Evolutionary conservation across 2,888 invertebrate genomes (phyloP), one percentile per base, ranked within the genome.

Genomic region (Lampropteryx suffumata): DNA sequence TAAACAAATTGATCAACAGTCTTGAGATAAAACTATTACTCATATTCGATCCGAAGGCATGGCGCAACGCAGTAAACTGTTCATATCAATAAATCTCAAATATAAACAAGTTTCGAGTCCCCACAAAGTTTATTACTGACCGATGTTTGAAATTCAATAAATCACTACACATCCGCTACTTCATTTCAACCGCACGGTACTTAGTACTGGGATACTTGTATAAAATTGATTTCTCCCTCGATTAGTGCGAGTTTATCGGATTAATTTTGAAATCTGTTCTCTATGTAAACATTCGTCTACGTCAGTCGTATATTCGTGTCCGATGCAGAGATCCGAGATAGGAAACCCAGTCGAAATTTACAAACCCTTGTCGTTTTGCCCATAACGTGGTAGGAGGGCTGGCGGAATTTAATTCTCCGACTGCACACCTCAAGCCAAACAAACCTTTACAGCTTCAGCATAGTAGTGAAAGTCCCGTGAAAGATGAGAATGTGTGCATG

Each of bases 321-420:
- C 73, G 69, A 64, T 76, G 79, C 84, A 84, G 77, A 86, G 86
- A 75, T 79, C 77, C 40, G 50, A 83, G 87, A 88, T 88, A 88
- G 79, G 71, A 76, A 82, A 84, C 80, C 6, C 24, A 24, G 86
- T 87, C 84, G 82, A 82, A 84, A 86, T 85, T 82, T 81, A 83
- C 84, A 82, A 84, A 84, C 84, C 86, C 88, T 87, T 86, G 88
- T 89, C 83, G 84, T 76, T 79, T 76, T 75, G 69, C 76, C 82
- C 82, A 83, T 86, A 85, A 83, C 86, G 79, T 87, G 79, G 87
- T 82, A 85, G 88, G 89, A 83, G 87, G 84, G 79, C 82, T 79
- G 71, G 78, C 72, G 68, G 84, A 85, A 87, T 88, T 84, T 76
- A 85, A 88, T 82, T 76, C 78, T 73, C 71, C 55, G 55, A 59